A percentile compares a stretch with the other conserved stretches of the same genome.
These are phyloP conservation scores for Aphis gossypii DNA, from an alignment of 1,140 invertebrate genomes.

Conservation along the genomic window DNA sequence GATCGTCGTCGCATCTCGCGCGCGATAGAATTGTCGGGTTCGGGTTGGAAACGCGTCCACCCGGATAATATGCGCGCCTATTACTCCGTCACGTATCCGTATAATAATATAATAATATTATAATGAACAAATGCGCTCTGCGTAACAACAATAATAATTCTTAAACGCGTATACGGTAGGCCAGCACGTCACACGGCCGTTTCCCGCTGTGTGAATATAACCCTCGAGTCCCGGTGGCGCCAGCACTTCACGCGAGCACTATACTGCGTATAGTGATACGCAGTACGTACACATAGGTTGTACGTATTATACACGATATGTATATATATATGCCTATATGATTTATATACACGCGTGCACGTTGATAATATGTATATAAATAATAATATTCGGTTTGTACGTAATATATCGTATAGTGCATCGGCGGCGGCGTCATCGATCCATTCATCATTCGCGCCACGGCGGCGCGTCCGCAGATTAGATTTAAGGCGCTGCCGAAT, in stretches of 20 bases:
- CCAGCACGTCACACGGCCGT: neutral
- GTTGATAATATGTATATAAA: neutral
- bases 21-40: too few relatives aligned
- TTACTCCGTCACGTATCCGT: too few relatives aligned
- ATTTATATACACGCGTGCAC: too few relatives aligned
- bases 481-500: slow-evolving; percentile 4
- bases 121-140: too few relatives aligned
- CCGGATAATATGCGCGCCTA: too few relatives aligned
- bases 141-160: too few relatives aligned
- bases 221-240: neutral
- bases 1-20: too few relatives aligned
- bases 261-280: neutral
- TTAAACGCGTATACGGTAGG: neutral
- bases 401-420: neutral
- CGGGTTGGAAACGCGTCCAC: too few relatives aligned
- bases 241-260: neutral
- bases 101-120: too few relatives aligned
- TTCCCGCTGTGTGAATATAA: neutral
- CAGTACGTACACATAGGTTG: neutral
- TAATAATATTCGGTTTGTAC: neutral
- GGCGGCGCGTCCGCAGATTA: slow-evolving; percentile 1
- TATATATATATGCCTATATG: neutral
- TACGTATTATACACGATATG: neutral
- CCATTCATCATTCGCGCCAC: neutral
- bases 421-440: neutral